A percentile compares a stretch with the other conserved stretches of the same genome.
These are phyloP conservation scores for Acanthopleura granulata DNA, from an alignment of 2,888 invertebrate genomes.

Conservation along the genomic window DNA sequence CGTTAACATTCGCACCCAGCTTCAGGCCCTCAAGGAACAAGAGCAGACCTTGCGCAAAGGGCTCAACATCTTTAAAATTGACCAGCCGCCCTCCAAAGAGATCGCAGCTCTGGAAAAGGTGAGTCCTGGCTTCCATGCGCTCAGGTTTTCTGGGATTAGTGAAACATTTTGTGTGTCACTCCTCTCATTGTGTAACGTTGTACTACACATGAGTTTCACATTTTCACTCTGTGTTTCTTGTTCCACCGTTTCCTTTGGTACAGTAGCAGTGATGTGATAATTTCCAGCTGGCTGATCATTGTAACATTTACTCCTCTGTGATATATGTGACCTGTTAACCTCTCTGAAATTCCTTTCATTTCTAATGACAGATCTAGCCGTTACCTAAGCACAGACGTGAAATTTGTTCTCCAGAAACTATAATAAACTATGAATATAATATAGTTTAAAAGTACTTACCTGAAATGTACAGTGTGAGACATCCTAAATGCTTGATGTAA, in stretches of 20 bases:
- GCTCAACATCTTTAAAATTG: constrained; percentile 83
- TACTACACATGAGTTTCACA: background rate
- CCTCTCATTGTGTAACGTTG: background rate
- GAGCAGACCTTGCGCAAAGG: constrained; percentile 77
- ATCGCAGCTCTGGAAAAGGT: constrained; percentile 68
- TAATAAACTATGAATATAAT: too few species aligned
- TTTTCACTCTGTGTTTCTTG: background rate
- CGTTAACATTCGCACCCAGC: constrained; percentile 52
- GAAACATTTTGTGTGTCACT: background rate
- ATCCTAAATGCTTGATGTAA: too few species aligned
- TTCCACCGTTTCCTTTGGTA: background rate
- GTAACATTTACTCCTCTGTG: too few species aligned
- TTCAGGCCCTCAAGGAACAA: constrained; percentile 74
- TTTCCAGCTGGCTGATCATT: too few species aligned
- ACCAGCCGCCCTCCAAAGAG: constrained; percentile 75
- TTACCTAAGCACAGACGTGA: too few species aligned
- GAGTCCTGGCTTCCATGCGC: background rate
- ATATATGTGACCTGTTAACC: too few species aligned
- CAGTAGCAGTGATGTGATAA: too few species aligned
- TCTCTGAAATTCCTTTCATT: too few species aligned
- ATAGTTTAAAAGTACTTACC: too few species aligned
- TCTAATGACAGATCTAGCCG: too few species aligned
- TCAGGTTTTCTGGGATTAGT: background rate
- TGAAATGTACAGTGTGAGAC: too few species aligned
- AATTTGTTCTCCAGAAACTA: too few species aligned